Evolutionary conservation across 2,888 invertebrate species (phyloP).

Genomic region (Amiota communis): DNA sequence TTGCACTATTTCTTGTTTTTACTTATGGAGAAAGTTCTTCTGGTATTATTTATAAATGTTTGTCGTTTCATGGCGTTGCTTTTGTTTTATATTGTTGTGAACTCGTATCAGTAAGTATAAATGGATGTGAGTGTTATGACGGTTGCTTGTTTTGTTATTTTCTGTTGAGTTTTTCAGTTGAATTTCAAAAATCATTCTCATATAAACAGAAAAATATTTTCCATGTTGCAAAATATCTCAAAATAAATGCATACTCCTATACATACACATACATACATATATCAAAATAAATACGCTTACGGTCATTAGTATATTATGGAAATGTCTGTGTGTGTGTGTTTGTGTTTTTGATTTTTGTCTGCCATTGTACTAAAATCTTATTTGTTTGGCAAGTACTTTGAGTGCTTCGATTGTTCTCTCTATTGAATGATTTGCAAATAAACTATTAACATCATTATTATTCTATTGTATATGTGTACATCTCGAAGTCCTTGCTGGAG

Average conservation of each 20-base stretch:
- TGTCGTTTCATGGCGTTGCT: background rate
- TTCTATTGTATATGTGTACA: no score
- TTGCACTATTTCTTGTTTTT: background rate
- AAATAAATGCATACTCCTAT: no score
- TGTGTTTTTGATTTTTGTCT: constrained; percentile 35
- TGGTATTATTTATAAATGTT: constrained; percentile 25
- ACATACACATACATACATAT: no score
- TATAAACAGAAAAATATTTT: background rate
- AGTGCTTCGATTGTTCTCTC: constrained; percentile 17
- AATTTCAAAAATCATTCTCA: background rate
- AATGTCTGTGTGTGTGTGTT: constrained; percentile 44
- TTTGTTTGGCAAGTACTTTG: background rate
- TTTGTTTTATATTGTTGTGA: background rate
- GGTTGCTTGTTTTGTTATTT: background rate
- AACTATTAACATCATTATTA: constrained; percentile 25
- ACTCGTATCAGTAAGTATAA: no score
- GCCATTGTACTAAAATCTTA: constrained; percentile 25
- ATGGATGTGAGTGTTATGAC: background rate
- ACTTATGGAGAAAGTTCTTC: constrained; percentile 2
- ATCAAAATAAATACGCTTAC: background rate
- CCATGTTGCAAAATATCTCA: no score
- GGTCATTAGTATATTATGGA: constrained; percentile 40
- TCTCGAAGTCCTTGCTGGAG: no score
- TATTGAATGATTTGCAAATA: constrained; percentile 25
- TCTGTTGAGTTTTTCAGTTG: background rate